A percentile compares a stretch with the other conserved stretches of the same genome.
These are phyloP conservation scores for Zoanthus sociatus DNA, from an alignment of 92 coral and sea anemone species.

Conservation along the genomic window DNA sequence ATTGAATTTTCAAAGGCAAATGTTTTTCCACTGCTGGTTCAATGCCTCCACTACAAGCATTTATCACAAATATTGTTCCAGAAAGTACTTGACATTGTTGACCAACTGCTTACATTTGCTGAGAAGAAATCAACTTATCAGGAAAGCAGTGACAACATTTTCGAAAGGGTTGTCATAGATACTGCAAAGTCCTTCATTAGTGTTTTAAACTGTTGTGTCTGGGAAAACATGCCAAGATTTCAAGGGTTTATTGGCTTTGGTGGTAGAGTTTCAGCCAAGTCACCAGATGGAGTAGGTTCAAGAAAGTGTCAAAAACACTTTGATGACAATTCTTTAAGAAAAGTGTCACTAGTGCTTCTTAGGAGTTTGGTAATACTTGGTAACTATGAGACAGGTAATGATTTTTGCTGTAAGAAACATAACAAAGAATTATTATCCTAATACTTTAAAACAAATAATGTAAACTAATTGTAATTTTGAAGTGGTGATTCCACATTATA, in stretches of 20 bases:
- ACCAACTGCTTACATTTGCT: slow-evolving; percentile 25
- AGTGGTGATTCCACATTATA: too few relatives aligned
- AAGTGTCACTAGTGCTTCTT: slow-evolving; percentile 45
- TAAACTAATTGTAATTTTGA: too few relatives aligned
- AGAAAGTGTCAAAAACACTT: neutral
- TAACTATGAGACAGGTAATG: neutral
- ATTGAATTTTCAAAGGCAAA: slow-evolving; percentile 18
- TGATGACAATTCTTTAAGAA: slow-evolving; percentile 38
- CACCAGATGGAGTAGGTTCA: neutral
- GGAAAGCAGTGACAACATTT: neutral
- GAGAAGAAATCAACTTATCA: neutral
- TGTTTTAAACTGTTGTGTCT: slow-evolving; percentile 61
- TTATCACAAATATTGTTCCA: slow-evolving; percentile 65
- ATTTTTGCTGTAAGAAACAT: slow-evolving; percentile 4
- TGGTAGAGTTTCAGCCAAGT: slow-evolving; percentile 43
- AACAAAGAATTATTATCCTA: neutral
- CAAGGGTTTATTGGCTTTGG: slow-evolving; percentile 73
- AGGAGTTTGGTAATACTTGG: slow-evolving; percentile 16
- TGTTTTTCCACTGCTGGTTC: slow-evolving; percentile 44
- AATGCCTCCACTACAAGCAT: slow-evolving; percentile 62
- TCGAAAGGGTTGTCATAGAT: neutral
- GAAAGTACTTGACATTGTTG: slow-evolving; percentile 53
- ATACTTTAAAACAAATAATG: too few relatives aligned
- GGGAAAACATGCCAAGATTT: slow-evolving; percentile 58
- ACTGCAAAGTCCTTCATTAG: slow-evolving; percentile 54